A percentile compares a stretch with the other conserved stretches of the same genome.
phyloP scores from a whole-genome alignment of 2,888 invertebrate species.

The Leucophora obtusa region DNA sequence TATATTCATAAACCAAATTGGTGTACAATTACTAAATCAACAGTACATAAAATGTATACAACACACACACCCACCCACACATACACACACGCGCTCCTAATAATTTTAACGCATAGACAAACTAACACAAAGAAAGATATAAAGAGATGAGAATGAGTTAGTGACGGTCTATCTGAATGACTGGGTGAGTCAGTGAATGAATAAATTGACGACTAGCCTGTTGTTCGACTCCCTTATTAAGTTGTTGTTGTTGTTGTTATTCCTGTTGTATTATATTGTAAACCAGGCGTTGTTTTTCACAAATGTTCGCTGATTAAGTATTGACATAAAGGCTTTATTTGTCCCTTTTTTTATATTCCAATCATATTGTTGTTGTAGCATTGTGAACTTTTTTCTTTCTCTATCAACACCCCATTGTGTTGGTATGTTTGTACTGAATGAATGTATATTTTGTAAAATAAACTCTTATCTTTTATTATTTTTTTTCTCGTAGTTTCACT shows the following conservation, averaged over 20 bases:
- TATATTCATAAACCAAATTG: slow-evolving; percentile 77
- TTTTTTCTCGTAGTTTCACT: background rate
- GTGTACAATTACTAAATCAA: slow-evolving; percentile 74
- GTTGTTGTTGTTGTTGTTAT: slow-evolving; percentile 11
- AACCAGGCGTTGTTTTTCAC: slow-evolving; percentile 32
- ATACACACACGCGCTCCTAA: slow-evolving; percentile 26
- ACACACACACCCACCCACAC: slow-evolving; percentile 22
- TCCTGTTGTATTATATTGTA: background rate
- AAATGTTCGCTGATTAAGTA: slow-evolving; percentile 54
- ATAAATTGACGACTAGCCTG: slow-evolving; percentile 21
- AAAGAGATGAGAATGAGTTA: background rate
- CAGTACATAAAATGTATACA: slow-evolving; percentile 30
- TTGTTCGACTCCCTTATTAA: slow-evolving; percentile 25
- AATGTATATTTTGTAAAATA: slow-evolving; percentile 7
- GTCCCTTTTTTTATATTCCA: slow-evolving; percentile 17
- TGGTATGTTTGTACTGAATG: background rate
- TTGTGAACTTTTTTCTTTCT: slow-evolving; percentile 6
- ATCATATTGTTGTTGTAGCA: slow-evolving; percentile 20
- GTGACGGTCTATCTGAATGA: slow-evolving; percentile 4
- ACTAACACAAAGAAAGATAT: background rate
- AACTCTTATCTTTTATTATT: background rate
- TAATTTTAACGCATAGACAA: too few species aligned
- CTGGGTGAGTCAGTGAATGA: slow-evolving; percentile 11
- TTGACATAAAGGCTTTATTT: slow-evolving; percentile 54
- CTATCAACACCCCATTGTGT: slow-evolving; percentile 33